These are phyloP conservation scores for Temnopleurus reevesii DNA, from an alignment of 53 echinoderm and acorn worm species.

Conservation along the genomic window DNA sequence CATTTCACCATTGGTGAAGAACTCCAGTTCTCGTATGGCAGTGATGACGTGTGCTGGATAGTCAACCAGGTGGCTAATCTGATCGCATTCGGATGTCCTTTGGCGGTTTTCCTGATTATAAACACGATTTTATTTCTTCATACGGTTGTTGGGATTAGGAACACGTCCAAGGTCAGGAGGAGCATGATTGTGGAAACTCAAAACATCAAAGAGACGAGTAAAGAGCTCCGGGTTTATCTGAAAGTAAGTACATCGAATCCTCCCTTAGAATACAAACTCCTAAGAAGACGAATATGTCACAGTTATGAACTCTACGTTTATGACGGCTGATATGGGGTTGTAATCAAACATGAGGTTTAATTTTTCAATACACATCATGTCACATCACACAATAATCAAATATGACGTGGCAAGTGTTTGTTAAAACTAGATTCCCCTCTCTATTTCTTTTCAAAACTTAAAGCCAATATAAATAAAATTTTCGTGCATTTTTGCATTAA, in stretches of 20 bases:
- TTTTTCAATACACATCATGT: too few species aligned
- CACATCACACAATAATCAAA: too few species aligned
- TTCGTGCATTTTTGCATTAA: too few species aligned
- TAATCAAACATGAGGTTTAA: too few species aligned
- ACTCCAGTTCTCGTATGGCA: conserved; percentile 49
- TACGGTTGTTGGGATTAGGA: conserved; percentile 53
- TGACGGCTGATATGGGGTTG: too few species aligned
- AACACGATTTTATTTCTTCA: conserved; percentile 61
- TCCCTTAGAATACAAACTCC: too few species aligned
- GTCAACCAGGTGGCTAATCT: conserved; percentile 60
- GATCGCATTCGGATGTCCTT: conserved; percentile 60
- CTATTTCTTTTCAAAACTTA: too few species aligned
- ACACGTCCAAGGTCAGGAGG: conserved; percentile 35
- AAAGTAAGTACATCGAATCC: conserved; percentile 66
- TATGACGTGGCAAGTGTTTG: too few species aligned
- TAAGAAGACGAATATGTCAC: too few species aligned
- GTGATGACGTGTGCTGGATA: conserved; percentile 59
- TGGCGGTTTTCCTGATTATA: conserved; percentile 43
- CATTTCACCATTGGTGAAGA: conserved; percentile 57
- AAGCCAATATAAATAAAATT: too few species aligned
- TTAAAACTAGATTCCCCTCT: too few species aligned
- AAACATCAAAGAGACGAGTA: conserved; percentile 28
- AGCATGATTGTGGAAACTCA: conserved; percentile 25
- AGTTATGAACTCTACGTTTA: too few species aligned
- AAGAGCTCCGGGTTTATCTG: conserved; percentile 64